phyloP scores from a whole-genome alignment of 2,797 vertebrate species.

The Pipistrellus kuhlii region DNA sequence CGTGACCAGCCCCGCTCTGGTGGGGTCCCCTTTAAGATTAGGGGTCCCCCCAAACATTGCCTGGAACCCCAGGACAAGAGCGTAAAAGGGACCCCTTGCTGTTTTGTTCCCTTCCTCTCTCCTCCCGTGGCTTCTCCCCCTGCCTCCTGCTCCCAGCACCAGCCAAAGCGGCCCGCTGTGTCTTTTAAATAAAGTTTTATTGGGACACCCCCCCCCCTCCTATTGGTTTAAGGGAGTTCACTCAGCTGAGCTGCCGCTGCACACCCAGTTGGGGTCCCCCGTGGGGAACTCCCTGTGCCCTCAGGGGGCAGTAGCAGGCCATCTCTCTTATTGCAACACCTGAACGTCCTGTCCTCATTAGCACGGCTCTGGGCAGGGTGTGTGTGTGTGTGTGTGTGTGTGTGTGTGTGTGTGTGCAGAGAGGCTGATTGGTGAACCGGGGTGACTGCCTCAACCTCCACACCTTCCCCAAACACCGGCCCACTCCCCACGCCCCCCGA shows the following conservation, averaged over 20 bases:
- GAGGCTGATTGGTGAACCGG: conserved; percentile 64
- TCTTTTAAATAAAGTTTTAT: too few relatives aligned
- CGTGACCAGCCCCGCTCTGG: neutral
- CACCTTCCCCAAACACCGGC: conserved; percentile 71
- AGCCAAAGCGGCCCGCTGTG: too few relatives aligned
- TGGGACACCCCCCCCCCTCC: too few relatives aligned
- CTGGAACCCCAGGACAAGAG: neutral
- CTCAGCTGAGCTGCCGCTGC: fast-evolving
- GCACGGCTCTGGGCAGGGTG: conserved; percentile 21
- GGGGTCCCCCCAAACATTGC: neutral
- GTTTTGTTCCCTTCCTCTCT: neutral
- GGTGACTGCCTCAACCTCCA: conserved; percentile 11
- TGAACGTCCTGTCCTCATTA: conserved; percentile 61
- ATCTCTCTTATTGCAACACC: neutral
- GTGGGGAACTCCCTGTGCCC: neutral
- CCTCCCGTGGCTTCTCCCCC: neutral
- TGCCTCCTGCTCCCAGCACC: neutral
- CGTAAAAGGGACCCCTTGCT: neutral
- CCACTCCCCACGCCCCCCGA: neutral
- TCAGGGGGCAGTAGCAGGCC: neutral
- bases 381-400: too few relatives aligned
- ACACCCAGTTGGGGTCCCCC: neutral
- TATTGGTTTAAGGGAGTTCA: too few relatives aligned
- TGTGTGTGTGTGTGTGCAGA: too few relatives aligned
- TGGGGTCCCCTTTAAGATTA: neutral